Base-by-base conservation (phyloP, 2,113 vertebrate species). In the Sapayoa aenigma region DNA sequence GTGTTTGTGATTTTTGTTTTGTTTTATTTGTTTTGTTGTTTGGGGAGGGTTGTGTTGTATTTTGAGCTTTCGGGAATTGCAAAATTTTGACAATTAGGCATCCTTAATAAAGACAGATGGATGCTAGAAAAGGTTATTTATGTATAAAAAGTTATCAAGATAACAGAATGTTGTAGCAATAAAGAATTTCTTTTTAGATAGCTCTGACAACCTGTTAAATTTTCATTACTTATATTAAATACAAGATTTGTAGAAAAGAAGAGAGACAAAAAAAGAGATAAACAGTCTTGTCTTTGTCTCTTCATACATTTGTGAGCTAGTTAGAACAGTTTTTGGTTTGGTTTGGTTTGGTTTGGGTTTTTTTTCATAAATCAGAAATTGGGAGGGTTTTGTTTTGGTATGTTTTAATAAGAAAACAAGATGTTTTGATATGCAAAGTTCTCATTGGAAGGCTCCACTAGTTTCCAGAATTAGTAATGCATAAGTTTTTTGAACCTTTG, bases 211-310 rank as follows among this genome's bases (percentile, higher is more conserved):
- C 52, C 9, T 66, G 30, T 33, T 86, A 96, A 62, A 86, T 59
- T 93, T 90, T 33, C 93, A 89, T 77, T 12, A 67, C 46, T 86
- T 63, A 47, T 74, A 94, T 83, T 63, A 93, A 84, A 74, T 74
- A 72, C 1, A 91, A 94, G 59, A 27, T 60, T 59, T 39, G 22
- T 12, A 52, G 12, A 4, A 1, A 1, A 9, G 31, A 18, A 2
- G 20, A 56, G 14, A 28, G 8, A 3, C 20, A 8, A 12, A 25
- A 42, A 7, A 12, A 1, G 20, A 12, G 1, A 42, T 13, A 31
- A 50, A 6, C 5, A 39, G 5, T 31, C 1, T 20, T 69, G 20
- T 27, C 0, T 63, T 49, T 76, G 5, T 67, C 8, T 6, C 31
- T 65, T 82, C 11, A 47, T n/a, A 58, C 47, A 50, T 37, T 89